Evolutionary conservation across 2,888 invertebrate species (phyloP).

Genomic region (Melanargia galathea): DNA sequence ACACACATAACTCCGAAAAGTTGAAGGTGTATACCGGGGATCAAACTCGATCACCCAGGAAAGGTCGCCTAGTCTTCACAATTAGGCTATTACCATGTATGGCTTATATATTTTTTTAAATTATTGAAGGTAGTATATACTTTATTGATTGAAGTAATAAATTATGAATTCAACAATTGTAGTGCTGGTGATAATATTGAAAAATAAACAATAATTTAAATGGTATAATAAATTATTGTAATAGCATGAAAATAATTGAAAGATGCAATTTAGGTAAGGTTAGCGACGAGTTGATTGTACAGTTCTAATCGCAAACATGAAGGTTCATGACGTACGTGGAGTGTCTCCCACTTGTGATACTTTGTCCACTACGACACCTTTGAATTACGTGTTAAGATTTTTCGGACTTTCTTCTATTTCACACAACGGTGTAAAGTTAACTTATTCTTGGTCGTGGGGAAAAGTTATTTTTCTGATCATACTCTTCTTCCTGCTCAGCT

Average conservation of each 20-base stretch:
- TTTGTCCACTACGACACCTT: not conserved
- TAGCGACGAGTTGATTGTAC: not conserved
- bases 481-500: not conserved
- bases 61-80: too few species aligned
- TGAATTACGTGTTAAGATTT: not conserved
- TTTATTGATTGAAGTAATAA: not conserved
- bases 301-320: slow-evolving; percentile 6
- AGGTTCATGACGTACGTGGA: not conserved
- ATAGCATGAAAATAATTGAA: slow-evolving; percentile 9
- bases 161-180: not conserved
- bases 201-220: too few species aligned
- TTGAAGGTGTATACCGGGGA: too few species aligned
- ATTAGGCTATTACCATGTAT: too few species aligned
- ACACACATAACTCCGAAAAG: too few species aligned
- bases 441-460: slow-evolving; percentile 5
- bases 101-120: too few species aligned
- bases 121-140: too few species aligned
- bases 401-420: slow-evolving; percentile 11
- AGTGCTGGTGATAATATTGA: not conserved
- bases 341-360: slow-evolving; percentile 2
- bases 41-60: too few species aligned
- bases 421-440: slow-evolving; percentile 1
- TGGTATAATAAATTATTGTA: slow-evolving; percentile 3
- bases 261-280: not conserved
- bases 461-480: slow-evolving; percentile 5